phyloP scores from a whole-genome alignment of 2,797 vertebrate genomes.

The Sebastolobus altivelis region DNA sequence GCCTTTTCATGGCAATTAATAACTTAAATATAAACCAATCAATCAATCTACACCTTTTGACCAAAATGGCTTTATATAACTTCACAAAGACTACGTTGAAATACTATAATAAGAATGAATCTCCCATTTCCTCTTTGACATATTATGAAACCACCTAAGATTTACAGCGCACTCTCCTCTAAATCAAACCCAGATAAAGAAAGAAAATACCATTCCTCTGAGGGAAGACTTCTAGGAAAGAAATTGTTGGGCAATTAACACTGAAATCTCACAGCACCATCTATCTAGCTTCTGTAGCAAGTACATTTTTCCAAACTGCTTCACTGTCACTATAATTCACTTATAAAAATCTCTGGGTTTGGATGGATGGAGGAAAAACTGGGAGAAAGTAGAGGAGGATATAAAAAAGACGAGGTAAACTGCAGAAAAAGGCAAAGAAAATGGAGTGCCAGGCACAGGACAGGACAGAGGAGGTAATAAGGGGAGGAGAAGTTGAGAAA shows the following conservation, averaged over 20 bases:
- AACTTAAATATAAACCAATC: background rate
- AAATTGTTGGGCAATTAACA: conserved; percentile 1
- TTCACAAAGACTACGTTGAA: background rate
- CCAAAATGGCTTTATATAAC: background rate
- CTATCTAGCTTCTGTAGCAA: background rate
- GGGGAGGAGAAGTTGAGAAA: background rate
- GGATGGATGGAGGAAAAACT: background rate
- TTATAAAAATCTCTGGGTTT: no score
- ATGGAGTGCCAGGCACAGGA: background rate
- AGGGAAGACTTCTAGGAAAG: conserved; percentile 21
- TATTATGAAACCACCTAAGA: conserved; percentile 22
- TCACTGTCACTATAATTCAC: conserved; percentile 15
- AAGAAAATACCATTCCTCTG: conserved; percentile 38
- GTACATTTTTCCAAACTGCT: background rate
- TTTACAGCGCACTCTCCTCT: conserved; percentile 9
- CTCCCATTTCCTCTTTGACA: background rate
- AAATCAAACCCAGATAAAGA: conserved; percentile 39
- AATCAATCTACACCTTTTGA: background rate
- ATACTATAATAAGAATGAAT: background rate
- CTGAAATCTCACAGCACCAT: conserved; percentile 22
- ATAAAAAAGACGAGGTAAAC: background rate
- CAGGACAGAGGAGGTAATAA: background rate
- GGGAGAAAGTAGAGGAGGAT: background rate
- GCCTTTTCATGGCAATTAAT: background rate
- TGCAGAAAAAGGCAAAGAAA: conserved; percentile 7